phyloP scores from a whole-genome alignment of 2,797 vertebrate species.

The Pangasius mekongensis region DNA sequence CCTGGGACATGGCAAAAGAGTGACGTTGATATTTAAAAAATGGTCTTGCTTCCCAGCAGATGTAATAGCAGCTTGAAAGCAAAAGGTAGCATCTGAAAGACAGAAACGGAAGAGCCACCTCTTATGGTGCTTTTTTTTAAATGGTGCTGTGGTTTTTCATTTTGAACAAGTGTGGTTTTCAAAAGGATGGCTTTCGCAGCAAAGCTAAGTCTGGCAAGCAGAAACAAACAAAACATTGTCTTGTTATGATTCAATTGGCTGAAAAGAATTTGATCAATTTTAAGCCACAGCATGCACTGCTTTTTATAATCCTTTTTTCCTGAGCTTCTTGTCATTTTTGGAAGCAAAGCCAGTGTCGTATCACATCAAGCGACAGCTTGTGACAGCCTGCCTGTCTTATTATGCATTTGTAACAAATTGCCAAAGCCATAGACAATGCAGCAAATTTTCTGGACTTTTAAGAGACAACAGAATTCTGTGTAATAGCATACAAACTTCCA shows the following conservation, averaged over 20 bases:
- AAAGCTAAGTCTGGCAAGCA: not conserved
- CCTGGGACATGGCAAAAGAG: not conserved
- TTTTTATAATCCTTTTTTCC: not conserved
- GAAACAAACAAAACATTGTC: not conserved
- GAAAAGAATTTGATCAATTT: not conserved
- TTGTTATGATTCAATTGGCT: not conserved
- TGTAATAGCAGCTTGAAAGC: not conserved
- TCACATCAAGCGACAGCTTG: not conserved
- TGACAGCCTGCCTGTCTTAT: not conserved
- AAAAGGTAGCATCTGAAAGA: not conserved
- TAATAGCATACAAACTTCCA: not conserved
- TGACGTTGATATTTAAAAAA: not conserved
- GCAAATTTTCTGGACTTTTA: not conserved
- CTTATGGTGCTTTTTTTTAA: not conserved
- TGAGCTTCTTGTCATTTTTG: not conserved
- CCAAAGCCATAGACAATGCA: not conserved
- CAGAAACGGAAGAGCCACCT: constrained; percentile 30
- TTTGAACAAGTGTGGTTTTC: constrained; percentile 41
- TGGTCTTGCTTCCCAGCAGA: not conserved
- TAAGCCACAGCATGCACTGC: no score
- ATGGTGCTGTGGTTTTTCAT: constrained; percentile 38
- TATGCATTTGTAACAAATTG: not conserved
- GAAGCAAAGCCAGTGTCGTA: not conserved
- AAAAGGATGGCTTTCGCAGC: not conserved
- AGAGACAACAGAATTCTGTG: not conserved